Evolutionary conservation across 1,140 invertebrate genomes (phyloP), one percentile per base, ranked within the genome.

Genomic region (Aphaenogaster rudis): DNA sequence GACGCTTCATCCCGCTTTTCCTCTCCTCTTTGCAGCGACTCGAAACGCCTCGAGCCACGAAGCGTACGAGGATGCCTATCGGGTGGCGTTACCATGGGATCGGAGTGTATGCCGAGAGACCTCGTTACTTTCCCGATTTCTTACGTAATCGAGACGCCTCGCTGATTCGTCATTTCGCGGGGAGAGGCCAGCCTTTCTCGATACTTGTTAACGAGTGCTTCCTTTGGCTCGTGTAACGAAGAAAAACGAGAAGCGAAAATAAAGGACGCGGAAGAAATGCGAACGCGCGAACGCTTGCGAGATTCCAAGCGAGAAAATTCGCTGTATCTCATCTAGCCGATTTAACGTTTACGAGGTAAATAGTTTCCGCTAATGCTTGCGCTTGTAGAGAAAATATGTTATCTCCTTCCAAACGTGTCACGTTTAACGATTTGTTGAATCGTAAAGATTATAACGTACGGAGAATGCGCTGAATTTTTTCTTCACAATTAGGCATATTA

Each of bases 81-180:
- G 39, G 80, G 71, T 78, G 86, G 88, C 88, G 92, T 93, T 93
- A 90, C 92, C 92, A 93, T 93, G 92, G 91, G 64, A 90, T 69
- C 88, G 77, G 66, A 86, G 67, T 64, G 39, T 79, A 88, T 80
- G 88, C 52, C 74, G 57, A 81, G 82, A 88, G 82, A 88, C 57
- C 81, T 89, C 54, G 77, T 91, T 91, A 91, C 72, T 86, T 91
- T 86, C 64, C 48, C 64, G 86, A 86, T 87, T 89, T 86, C 87
- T 89, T 63, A 63, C 71, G 72, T 84, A 79, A 90, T 86, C 81
- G 86, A 79, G 39, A 86, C 87, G 86, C 66, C 59, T 90, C 59
- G 78, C 11, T 86, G 78, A 86, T 84, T 91, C 45, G 64, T 86
- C 71, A 88, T 90, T 86, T 86, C 57, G 48, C 42, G 52, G 61